A percentile compares a stretch with the other conserved stretches of the same genome.
These are phyloP conservation scores for Octonoba sinensis DNA, from an alignment of 2,888 invertebrate species.

Conservation along the genomic window DNA sequence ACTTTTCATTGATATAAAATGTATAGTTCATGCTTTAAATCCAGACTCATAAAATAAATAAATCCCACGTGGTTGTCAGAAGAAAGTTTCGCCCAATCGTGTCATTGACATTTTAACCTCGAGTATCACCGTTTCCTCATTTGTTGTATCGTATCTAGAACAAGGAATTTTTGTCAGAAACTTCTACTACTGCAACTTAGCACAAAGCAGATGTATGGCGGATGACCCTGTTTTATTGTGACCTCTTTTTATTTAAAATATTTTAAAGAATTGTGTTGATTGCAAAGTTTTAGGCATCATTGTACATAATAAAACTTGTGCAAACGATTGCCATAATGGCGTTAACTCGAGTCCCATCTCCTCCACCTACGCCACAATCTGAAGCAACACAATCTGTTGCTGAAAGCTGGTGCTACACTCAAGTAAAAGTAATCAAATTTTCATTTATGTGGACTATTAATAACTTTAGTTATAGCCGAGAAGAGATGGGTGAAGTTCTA, in stretches of 20 bases:
- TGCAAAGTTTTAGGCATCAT: neutral
- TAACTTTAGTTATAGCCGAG: conserved; percentile 99
- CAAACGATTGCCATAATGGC: conserved; percentile 76
- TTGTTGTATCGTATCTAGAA: conserved; percentile 63
- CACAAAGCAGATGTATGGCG: conserved; percentile 44
- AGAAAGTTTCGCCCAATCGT: conserved; percentile 56
- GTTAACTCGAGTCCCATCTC: conserved; percentile 94
- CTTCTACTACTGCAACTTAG: conserved; percentile 58
- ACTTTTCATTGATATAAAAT: neutral
- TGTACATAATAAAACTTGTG: neutral
- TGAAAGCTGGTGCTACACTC: conserved; percentile 99
- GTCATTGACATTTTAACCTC: conserved; percentile 64
- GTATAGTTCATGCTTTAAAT: neutral
- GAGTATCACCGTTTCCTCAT: conserved; percentile 61
- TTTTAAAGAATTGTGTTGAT: neutral
- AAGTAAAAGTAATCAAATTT: conserved; percentile 99
- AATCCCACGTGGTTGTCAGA: conserved; percentile 38
- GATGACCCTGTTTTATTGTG: conserved; percentile 48
- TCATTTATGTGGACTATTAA: conserved; percentile 99
- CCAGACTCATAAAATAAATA: conserved; percentile 8
- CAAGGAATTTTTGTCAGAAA: conserved; percentile 60
- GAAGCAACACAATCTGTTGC: conserved; percentile 97
- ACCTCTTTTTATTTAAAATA: conserved; percentile 26
- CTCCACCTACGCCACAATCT: conserved; percentile 78
- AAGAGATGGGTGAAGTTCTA: conserved; percentile 99